Evolutionary conservation across 2,888 invertebrate species (phyloP), one percentile per base, ranked within the genome.

Genomic region (Nymphalis urticae): DNA sequence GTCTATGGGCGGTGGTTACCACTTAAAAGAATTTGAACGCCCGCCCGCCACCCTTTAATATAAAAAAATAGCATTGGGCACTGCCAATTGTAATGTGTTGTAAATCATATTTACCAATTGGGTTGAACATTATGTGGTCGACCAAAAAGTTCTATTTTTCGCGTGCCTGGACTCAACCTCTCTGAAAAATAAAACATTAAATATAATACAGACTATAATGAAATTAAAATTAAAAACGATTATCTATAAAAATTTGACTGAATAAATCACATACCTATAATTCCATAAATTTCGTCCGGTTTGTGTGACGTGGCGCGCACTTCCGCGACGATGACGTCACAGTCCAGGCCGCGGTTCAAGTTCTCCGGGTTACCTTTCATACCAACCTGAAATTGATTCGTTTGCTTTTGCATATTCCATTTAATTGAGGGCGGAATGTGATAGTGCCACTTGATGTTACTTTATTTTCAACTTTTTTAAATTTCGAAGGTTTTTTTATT

Each of bases 321-420:
- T 90, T 99, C 99, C 0, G 99, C 98, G 0, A 99, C 99, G 72
- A 99, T 98, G 56, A 99, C 99, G 92, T 99, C 99, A 86, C 98
- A 98, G 87, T 99, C 99, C 36, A 99, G 90, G 0, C 99, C 98
- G 10, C 98, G 94, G 89, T 98, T 99, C 60, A 98, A 93, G 82
- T 97, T 96, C 64, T 96, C 95, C 0, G 98, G 98, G 85, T 96
- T 97, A 0, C 99, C 99, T 86, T 99, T 99, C 95, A 98, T 97
- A 9, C 99, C 99, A 3, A 98, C 96, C 95, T 95, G 80, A 13
- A 54, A 65, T n/a, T 58, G 16, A 24, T 42, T 32, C 5, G 6
- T 6, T 32, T 32, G 27, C 5, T 0, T 6, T 32, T 32, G 27
- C 27, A 32, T 6, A 32, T 32, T 32, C 27, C 5, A 32, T 32